These are phyloP conservation scores for Dermatemys mawii DNA, from an alignment of 2,113 vertebrate species.

Conservation along the genomic window DNA sequence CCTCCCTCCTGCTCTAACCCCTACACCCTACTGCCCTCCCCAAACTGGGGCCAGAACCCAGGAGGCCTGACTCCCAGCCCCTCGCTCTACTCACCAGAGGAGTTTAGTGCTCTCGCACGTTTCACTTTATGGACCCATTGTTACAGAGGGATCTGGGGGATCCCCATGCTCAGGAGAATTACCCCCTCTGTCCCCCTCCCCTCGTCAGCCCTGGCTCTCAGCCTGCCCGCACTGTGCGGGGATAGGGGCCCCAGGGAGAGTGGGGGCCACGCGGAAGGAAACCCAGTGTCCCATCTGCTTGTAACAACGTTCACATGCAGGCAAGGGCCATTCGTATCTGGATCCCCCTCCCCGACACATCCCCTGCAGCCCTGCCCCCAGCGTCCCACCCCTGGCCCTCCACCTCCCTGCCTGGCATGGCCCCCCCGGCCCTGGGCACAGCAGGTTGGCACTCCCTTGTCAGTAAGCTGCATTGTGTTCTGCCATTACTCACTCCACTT, in stretches of 20 bases:
- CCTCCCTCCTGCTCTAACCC: not conserved
- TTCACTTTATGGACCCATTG: not conserved
- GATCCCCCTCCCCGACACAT: not conserved
- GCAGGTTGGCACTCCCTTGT: not conserved
- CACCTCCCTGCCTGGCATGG: not conserved
- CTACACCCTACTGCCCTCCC: not conserved
- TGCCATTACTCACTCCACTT: not conserved
- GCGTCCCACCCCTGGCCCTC: too few species aligned
- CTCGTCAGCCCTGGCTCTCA: not conserved
- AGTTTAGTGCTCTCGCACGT: not conserved
- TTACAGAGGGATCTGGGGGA: not conserved
- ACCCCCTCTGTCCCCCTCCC: not conserved
- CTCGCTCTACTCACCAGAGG: not conserved
- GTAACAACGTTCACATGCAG: not conserved
- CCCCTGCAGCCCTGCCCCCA: not conserved
- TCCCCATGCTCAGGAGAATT: not conserved
- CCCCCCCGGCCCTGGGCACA: too few species aligned
- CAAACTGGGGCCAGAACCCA: not conserved
- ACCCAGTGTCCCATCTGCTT: not conserved
- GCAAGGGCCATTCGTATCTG: too few species aligned
- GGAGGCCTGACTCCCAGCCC: not conserved
- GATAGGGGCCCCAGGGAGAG: too few species aligned
- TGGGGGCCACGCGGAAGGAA: too few species aligned
- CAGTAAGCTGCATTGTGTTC: not conserved
- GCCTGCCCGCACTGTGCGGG: too few species aligned